These are phyloP conservation scores for Omphaloscelis lunosa DNA, from an alignment of 2,888 invertebrate species.

Conservation along the genomic window DNA sequence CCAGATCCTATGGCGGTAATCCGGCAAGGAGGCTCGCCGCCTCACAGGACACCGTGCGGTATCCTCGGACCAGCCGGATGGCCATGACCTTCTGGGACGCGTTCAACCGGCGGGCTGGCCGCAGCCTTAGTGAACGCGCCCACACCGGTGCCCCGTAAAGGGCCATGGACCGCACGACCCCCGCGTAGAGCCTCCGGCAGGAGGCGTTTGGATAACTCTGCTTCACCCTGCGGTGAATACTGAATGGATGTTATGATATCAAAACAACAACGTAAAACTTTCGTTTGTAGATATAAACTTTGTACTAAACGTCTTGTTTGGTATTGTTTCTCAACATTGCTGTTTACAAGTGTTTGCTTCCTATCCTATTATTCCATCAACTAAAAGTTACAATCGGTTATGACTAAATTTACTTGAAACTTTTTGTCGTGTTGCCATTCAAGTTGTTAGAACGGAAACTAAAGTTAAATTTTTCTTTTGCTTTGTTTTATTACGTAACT, in stretches of 20 bases:
- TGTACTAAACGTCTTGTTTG: slow-evolving; percentile 4
- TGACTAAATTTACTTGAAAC: not conserved
- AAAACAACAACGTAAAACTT: slow-evolving; percentile 29
- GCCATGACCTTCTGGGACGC: no score
- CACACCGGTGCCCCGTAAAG: no score
- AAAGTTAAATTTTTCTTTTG: not conserved
- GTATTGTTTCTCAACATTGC: slow-evolving; percentile 12
- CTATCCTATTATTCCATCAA: not conserved
- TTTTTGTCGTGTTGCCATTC: slow-evolving; percentile 6
- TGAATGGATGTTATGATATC: not conserved
- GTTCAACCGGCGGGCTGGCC: no score
- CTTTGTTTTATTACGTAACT: slow-evolving; percentile 8
- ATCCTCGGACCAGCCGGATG: no score
- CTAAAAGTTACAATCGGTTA: slow-evolving; percentile 4
- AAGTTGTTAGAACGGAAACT: not conserved
- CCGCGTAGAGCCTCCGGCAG: no score
- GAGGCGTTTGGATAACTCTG: no score
- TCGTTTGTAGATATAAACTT: slow-evolving; percentile 4
- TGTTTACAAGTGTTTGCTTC: not conserved
- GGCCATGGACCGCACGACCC: no score
- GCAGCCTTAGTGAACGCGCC: no score
- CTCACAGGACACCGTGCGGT: no score
- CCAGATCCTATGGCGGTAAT: no score
- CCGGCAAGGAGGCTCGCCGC: no score
- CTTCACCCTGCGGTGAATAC: not conserved